Percentiles rank a stretch among this genome's conserved stretches.
phyloP scores from a whole-genome alignment of 2,888 invertebrate genomes.

The Drosophila bunnanda region DNA sequence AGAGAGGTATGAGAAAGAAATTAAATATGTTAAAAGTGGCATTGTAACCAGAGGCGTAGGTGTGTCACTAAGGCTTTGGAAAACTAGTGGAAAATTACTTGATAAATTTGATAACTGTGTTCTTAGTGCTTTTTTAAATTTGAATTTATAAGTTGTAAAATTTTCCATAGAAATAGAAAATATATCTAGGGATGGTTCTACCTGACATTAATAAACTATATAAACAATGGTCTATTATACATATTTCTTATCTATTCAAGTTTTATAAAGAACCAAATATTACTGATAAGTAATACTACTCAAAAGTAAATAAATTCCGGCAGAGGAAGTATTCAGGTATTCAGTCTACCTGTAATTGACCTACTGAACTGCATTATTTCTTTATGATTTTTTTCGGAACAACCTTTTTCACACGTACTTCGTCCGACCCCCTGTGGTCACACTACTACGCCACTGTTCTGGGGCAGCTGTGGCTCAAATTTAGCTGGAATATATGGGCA shows the following conservation, averaged over 20 bases:
- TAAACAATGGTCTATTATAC: background rate
- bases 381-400: background rate
- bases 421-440: conserved; percentile 20
- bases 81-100: background rate
- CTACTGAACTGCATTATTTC: conserved; percentile 3
- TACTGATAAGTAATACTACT: background rate
- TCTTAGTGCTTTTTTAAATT: background rate
- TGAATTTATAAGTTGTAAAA: too few relatives aligned
- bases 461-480: conserved; percentile 62
- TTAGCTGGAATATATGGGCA: conserved; percentile 73
- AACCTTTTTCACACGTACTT: conserved; percentile 16
- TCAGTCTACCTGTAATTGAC: conserved; percentile 10
- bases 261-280: background rate
- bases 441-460: conserved; percentile 49
- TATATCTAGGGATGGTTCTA: too few relatives aligned
- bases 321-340: background rate
- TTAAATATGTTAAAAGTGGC: conserved; percentile 30
- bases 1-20: conserved; percentile 30
- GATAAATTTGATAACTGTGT: background rate
- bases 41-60: conserved; percentile 43
- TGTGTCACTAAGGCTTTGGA: background rate
- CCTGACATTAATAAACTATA: background rate
- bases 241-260: background rate
- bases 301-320: too few relatives aligned
- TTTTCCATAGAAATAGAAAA: background rate